phyloP scores from a whole-genome alignment of 64 coral and sea anemone species.

The Pocillopora verrucosa region DNA sequence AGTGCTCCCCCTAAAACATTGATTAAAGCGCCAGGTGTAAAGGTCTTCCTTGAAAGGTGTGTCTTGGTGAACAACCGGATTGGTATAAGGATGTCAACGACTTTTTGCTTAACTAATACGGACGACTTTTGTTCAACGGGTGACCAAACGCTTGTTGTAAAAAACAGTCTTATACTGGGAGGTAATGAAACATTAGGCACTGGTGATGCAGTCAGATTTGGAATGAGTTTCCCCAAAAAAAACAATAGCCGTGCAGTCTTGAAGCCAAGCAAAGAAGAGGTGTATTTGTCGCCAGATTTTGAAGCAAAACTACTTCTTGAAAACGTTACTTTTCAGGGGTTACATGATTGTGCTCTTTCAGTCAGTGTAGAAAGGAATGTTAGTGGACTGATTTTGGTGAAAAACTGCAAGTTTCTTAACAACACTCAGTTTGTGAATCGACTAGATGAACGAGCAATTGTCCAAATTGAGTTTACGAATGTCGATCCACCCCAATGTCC shows the following conservation, averaged over 20 bases:
- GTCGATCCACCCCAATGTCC: not conserved
- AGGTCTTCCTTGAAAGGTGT: not conserved
- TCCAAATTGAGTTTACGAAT: not conserved
- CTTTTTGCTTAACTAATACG: fast-evolving
- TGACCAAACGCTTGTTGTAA: not conserved
- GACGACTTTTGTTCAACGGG: not conserved
- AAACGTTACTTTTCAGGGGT: constrained; percentile 23
- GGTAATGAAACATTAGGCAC: too few species aligned
- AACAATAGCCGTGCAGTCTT: not conserved
- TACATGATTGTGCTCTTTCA: not conserved
- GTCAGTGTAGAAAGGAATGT: not conserved
- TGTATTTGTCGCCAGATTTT: not conserved
- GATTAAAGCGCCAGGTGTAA: not conserved
- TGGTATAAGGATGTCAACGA: not conserved
- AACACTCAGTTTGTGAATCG: constrained; percentile 6
- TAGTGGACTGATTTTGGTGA: not conserved
- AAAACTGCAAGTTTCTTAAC: constrained; percentile 24
- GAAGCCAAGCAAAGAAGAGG: not conserved
- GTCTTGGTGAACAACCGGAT: not conserved
- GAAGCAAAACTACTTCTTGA: not conserved
- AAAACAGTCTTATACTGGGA: not conserved
- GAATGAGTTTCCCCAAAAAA: not conserved
- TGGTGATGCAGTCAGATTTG: not conserved
- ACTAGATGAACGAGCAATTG: not conserved
- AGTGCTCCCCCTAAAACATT: constrained; percentile 1